Evolutionary conservation across 2,113 vertebrate species (phyloP).

Genomic region (Diadophis punctatus): DNA sequence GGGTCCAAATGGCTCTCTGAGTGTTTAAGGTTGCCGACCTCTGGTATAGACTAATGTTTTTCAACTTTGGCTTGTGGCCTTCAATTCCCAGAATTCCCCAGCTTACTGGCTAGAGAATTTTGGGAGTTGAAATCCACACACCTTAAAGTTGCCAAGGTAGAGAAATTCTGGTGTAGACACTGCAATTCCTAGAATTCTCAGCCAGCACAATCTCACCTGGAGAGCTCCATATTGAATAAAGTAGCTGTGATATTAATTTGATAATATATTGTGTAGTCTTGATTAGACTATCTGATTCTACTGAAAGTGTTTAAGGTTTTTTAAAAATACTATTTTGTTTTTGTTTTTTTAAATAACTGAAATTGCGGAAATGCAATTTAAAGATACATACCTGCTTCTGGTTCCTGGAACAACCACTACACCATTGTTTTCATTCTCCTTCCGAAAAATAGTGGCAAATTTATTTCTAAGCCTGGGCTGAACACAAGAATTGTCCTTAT

Average conservation of each 20-base stretch:
- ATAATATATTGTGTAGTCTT: background rate
- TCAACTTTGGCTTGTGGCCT: background rate
- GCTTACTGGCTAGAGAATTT: background rate
- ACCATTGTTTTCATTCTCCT: slow-evolving; percentile 73
- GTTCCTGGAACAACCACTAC: slow-evolving; percentile 69
- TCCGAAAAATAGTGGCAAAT: slow-evolving; percentile 83
- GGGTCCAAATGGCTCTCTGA: too few species aligned
- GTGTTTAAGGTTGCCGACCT: too few species aligned
- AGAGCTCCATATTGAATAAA: background rate
- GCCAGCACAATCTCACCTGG: background rate
- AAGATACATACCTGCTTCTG: slow-evolving; percentile 79
- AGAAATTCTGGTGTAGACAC: background rate
- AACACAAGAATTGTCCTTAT: slow-evolving; percentile 29
- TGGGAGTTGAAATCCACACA: background rate
- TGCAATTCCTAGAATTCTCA: background rate
- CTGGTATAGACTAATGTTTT: too few species aligned
- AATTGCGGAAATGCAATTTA: background rate
- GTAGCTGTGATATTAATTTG: background rate
- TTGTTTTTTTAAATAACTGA: background rate
- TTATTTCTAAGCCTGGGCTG: slow-evolving; percentile 70
- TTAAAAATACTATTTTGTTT: background rate
- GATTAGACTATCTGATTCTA: background rate
- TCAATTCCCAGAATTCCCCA: background rate
- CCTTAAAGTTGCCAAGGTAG: background rate
- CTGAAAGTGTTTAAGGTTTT: background rate